Base-by-base conservation (phyloP, 2,888 invertebrate species). In the Gerosis bhagava region DNA sequence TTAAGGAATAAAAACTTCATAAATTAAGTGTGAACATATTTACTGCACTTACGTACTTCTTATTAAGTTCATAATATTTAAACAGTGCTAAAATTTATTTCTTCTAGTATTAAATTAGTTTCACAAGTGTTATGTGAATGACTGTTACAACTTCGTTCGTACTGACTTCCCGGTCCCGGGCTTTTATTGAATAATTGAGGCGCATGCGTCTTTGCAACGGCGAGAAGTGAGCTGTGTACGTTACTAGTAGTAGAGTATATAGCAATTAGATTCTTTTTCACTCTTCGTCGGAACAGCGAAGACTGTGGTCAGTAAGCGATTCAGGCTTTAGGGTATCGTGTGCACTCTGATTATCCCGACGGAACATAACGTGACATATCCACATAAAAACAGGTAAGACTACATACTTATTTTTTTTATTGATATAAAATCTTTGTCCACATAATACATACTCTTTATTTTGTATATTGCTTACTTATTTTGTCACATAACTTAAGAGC, bases 191-290 rank as follows among this genome's bases (percentile, higher is more conserved):
- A 70, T 67, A 76, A 77, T 74, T 76, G 78, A 76, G 71, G 68
- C 83, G 83, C 83, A 82, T 76, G 83, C 83, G 83, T 73, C 50
- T 55, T 55, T 40, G 54, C 57, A 63, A 40, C 63, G 56, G 49
- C 51, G 57, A 71, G 77, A 77, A 83, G 82, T 79, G 63, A 77
- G 79, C 64, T n/a, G n/a, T n/a, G n/a, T 48, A 57, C 73, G 53
- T 40, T 43, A 32, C 31, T 42, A 35, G 29, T 43, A 48, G 47
- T 28, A 35, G 35, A 46, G 28, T n/a, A n/a, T 50, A 35, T 44
- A 31, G 51, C 21, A 31, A 36, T 22, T 24, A 37, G 35, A 51
- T 54, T 43, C 51, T 51, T 51, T 52, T 44, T 35, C 51, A 59
- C 49, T 56, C 45, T 52, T 45, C 54, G 49, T 49, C 54, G 54